Evolutionary conservation across 2,888 invertebrate genomes (phyloP).

Genomic region (Pelosia muscerda): DNA sequence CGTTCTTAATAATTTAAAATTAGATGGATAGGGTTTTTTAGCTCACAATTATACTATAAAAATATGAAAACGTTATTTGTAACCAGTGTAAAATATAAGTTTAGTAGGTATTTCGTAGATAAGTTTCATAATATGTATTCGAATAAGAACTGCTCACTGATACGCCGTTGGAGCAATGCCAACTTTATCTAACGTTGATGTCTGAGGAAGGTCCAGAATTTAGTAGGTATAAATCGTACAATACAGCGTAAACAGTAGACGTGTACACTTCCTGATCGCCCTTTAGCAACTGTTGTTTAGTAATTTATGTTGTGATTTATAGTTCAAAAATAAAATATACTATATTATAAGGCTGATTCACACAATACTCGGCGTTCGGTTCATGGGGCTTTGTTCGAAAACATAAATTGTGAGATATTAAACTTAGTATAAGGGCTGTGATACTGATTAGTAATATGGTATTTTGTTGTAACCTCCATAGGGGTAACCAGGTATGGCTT

Average conservation of each 20-base stretch:
- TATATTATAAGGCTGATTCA: not conserved
- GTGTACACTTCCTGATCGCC: constrained; percentile 26
- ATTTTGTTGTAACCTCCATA: not conserved
- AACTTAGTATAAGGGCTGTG: constrained; percentile 1
- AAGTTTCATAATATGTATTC: constrained; percentile 56
- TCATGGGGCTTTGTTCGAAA: not conserved
- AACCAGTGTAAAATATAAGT: constrained; percentile 28
- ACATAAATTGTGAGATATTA: too few relatives aligned
- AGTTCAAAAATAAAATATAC: not conserved
- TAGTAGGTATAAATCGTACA: constrained; percentile 34
- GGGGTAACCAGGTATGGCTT: not conserved
- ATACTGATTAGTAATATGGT: too few relatives aligned
- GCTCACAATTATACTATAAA: constrained; percentile 10
- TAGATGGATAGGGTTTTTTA: constrained; percentile 37
- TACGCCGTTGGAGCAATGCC: constrained; percentile 62
- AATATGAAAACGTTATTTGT: constrained; percentile 16
- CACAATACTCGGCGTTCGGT: not conserved
- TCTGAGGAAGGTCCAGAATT: constrained; percentile 44
- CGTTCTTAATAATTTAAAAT: constrained; percentile 57
- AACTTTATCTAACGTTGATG: constrained; percentile 57
- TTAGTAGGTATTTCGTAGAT: constrained; percentile 45
- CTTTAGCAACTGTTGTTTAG: constrained; percentile 29
- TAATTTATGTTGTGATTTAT: not conserved
- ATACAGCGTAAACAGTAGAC: constrained; percentile 32
- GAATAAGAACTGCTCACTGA: constrained; percentile 51